Base-by-base conservation (phyloP, 1,140 invertebrate species). In the Cyrtorhinus lividipennis region DNA sequence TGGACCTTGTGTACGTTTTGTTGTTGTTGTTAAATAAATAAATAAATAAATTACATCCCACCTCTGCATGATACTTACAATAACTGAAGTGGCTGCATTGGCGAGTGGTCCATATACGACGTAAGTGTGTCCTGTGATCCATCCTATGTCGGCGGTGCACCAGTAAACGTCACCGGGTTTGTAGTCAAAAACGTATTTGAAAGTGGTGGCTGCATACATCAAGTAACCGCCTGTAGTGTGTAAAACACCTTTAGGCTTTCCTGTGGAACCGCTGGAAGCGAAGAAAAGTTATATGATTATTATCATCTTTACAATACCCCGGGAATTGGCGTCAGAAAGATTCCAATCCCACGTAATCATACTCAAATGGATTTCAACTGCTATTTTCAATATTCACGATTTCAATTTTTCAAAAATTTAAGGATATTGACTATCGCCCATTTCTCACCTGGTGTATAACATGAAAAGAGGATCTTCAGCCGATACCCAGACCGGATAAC, bases 91-190 rank as follows among this genome's bases (percentile, higher is more conserved):
- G 10, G 94, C 88, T n/a, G 83, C 88, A 77, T 97, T 97, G 1
- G 88, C 84, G 25, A 99, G 74, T 2, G 94, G 92, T 23, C 92
- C 95, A 73, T 98, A 98, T 10, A 92, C 87, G 10, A 95, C 88
- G 71, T 98, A 98, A 0, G 90, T 92, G 73, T 98, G 95, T 13
- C 94, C 93, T 56, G 93, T 98, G 70, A 98, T 97, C 95, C 95
- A 98, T 58, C 95, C 95, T 62, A 98, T 85, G 73, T 99, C 95
- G n/a, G 95, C 95, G n/a, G 95, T 98, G 71, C 95, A 98, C 88
- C 92, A 98, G 75, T 90, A 98, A 57, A 97, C 79, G 73, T 98
- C 95, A 38, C 81, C 81, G 0, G 86, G 84, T 67, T 90, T 86
- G 73, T 95, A 93, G 73, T 98, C 93, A 73, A 98, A 99, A 1